These are phyloP conservation scores for Arvicanthis niloticus DNA, from an alignment of 2,113 vertebrate species.

Conservation along the genomic window DNA sequence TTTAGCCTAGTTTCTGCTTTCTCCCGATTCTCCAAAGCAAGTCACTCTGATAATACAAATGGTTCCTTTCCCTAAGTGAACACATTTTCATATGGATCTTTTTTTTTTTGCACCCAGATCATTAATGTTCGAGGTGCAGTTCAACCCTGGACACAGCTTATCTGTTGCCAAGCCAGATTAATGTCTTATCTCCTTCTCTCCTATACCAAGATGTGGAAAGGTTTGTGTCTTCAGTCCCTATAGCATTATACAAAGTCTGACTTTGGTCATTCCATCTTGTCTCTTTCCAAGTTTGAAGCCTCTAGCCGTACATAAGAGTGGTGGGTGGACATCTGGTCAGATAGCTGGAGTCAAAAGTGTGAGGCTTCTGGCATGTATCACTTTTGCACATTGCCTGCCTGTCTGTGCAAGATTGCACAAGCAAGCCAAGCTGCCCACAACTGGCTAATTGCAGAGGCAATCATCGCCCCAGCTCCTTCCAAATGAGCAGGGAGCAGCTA, in stretches of 20 bases:
- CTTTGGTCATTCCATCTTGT: background rate
- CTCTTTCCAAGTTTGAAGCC: background rate
- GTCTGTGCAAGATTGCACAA: conserved; percentile 81
- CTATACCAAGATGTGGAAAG: background rate
- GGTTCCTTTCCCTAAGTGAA: background rate
- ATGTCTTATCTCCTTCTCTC: background rate
- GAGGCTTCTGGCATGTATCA: conserved; percentile 26
- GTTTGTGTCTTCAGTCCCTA: background rate
- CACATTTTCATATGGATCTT: background rate
- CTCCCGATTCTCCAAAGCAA: background rate
- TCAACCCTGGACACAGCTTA: background rate
- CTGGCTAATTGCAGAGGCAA: conserved; percentile 83
- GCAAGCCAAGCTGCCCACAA: conserved; percentile 79
- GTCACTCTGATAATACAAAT: background rate
- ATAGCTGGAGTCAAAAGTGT: background rate
- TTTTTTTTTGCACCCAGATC: conserved; percentile 13
- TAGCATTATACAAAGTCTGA: background rate
- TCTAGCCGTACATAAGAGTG: background rate
- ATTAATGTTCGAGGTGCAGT: background rate
- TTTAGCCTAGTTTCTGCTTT: background rate
- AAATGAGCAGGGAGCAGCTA: conserved; percentile 83
- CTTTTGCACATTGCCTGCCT: conserved; percentile 69
- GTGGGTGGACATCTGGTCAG: background rate
- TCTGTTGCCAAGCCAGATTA: background rate
- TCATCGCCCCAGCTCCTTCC: conserved; percentile 78